Evolutionary conservation across 2,113 vertebrate genomes (phyloP).

Genomic region (Asarcornis scutulata): DNA sequence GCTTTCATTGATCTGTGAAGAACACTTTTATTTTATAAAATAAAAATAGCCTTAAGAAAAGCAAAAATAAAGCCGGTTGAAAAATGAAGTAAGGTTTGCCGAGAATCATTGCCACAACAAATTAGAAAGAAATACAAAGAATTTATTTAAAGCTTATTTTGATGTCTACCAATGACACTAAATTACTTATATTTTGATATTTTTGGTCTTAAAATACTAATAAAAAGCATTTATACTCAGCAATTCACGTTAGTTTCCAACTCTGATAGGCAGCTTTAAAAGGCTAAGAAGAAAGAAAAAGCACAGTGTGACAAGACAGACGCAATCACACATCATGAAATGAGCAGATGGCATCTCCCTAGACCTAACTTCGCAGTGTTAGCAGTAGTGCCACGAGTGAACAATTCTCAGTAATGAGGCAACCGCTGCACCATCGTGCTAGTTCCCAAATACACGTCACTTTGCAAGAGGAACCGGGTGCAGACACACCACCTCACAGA

Average conservation of each 20-base stretch:
- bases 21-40: background rate
- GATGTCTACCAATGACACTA: background rate
- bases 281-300: background rate
- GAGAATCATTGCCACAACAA: background rate
- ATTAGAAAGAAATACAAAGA: no score
- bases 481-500: background rate
- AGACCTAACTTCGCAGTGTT: background rate
- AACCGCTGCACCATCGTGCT: rapidly evolving
- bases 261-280: background rate
- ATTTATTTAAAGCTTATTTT: background rate
- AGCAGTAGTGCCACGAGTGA: no score
- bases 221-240: background rate
- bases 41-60: background rate
- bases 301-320: background rate
- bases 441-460: background rate
- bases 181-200: background rate
- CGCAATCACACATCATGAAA: background rate
- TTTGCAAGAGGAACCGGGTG: background rate
- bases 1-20: background rate
- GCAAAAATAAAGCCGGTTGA: background rate
- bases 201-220: background rate
- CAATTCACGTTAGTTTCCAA: background rate
- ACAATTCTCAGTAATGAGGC: background rate
- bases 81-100: background rate
- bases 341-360: no score